Percentiles rank a stretch among this genome's conserved stretches.
Evolutionary conservation across 64 coral and sea anemone species (phyloP).

Genomic region (Pocillopora damicornis): DNA sequence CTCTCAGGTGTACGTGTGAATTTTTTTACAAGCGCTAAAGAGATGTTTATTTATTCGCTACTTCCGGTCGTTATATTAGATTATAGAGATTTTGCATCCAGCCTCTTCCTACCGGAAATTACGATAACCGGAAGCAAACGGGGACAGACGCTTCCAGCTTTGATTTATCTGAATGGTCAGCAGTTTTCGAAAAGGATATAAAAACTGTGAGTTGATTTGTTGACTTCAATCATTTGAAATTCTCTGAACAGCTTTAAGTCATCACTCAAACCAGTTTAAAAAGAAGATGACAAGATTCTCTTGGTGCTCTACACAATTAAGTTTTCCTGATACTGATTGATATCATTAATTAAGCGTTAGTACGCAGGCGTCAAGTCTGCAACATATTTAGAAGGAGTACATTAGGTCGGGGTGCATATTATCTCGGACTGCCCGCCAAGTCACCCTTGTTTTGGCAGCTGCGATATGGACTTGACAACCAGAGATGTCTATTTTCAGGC

Average conservation of each 20-base stretch:
- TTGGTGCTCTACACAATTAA: neutral
- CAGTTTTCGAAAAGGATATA: neutral
- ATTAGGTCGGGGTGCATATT: conserved; percentile 1
- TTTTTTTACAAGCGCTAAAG: too few relatives aligned
- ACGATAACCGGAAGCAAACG: conserved; percentile 15
- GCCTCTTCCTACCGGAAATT: conserved; percentile 17
- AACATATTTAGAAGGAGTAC: neutral
- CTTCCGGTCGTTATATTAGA: neutral
- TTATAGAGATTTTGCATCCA: neutral
- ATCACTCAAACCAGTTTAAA: neutral
- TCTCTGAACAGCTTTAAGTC: neutral
- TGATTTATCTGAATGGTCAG: neutral
- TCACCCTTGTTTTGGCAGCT: neutral
- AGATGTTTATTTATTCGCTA: neutral
- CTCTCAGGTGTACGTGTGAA: neutral
- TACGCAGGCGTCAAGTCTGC: conserved; percentile 10
- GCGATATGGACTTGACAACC: conserved; percentile 2
- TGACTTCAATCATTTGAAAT: neutral
- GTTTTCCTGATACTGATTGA: neutral
- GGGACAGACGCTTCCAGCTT: neutral
- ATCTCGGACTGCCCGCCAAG: neutral
- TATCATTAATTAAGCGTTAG: neutral
- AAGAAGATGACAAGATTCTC: neutral
- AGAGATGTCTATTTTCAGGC: neutral
- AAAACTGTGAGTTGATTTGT: neutral